Conservation (phyloP, 1,140 invertebrate species). For the Rhizoglyphus robini region DNA sequence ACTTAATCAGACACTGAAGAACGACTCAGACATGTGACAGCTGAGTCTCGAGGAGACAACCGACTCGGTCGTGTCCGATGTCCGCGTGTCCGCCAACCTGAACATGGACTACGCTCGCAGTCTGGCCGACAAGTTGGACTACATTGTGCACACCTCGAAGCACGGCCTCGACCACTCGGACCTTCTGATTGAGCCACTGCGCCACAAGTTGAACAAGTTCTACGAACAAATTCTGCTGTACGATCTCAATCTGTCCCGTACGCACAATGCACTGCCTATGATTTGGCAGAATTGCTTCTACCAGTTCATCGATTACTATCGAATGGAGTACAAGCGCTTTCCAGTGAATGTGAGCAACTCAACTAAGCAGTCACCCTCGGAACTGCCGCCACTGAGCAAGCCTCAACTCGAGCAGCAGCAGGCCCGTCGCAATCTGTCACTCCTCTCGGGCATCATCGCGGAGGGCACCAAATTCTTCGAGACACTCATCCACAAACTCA, state of each 20-base stretch:
- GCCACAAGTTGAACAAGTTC: neutral
- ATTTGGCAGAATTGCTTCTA: conserved; percentile 7
- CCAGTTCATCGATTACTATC: neutral
- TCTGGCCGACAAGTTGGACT: neutral
- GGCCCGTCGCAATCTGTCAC: no score
- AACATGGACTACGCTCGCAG: neutral
- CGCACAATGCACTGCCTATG: neutral
- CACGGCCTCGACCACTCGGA: neutral
- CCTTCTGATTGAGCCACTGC: neutral
- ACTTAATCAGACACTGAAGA: neutral
- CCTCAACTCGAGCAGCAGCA: no score
- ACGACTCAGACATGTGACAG: neutral
- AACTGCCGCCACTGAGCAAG: no score
- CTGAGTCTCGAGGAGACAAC: neutral
- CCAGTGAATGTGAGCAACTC: neutral
- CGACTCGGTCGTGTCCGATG: neutral
- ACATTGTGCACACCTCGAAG: neutral
- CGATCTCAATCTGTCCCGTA: neutral
- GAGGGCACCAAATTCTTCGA: neutral
- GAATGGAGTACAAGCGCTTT: neutral
- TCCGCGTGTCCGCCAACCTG: neutral
- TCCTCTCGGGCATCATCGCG: neutral
- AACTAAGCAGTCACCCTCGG: neutral
- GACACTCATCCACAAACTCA: neutral
- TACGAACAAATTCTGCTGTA: neutral